Conservation (phyloP, 2,888 invertebrate genomes). For the Sphecodes monilicornis region DNA sequence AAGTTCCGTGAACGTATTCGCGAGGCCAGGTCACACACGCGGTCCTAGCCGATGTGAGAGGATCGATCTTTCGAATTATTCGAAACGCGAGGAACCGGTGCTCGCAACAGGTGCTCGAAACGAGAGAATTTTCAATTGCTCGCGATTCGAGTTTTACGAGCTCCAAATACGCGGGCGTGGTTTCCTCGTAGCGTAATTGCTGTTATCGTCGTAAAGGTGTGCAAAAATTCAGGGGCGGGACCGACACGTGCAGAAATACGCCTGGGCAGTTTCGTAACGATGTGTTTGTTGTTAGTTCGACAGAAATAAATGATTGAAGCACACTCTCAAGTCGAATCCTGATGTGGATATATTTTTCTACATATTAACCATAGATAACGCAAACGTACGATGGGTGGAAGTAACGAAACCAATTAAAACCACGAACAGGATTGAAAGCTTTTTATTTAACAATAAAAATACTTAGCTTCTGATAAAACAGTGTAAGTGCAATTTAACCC, state of each 20-base stretch:
- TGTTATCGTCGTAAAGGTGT: background rate
- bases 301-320: background rate
- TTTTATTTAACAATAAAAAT: no score
- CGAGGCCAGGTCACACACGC: no score
- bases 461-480: no score
- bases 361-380: no score
- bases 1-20: background rate
- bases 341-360: background rate
- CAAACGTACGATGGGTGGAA: no score
- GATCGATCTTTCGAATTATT: conserved; percentile 3
- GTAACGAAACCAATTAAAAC: no score
- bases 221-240: background rate
- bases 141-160: background rate
- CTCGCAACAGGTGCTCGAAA: background rate
- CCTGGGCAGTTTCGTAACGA: background rate
- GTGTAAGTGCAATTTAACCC: no score
- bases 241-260: background rate
- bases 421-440: no score
- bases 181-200: background rate
- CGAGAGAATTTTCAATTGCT: background rate
- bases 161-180: background rate
- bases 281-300: background rate
- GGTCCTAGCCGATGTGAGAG: background rate
- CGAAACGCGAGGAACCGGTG: background rate
- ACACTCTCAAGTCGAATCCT: no score